Evolutionary conservation across 2,113 vertebrate genomes (phyloP).

Genomic region (Tupaia chinensis): DNA sequence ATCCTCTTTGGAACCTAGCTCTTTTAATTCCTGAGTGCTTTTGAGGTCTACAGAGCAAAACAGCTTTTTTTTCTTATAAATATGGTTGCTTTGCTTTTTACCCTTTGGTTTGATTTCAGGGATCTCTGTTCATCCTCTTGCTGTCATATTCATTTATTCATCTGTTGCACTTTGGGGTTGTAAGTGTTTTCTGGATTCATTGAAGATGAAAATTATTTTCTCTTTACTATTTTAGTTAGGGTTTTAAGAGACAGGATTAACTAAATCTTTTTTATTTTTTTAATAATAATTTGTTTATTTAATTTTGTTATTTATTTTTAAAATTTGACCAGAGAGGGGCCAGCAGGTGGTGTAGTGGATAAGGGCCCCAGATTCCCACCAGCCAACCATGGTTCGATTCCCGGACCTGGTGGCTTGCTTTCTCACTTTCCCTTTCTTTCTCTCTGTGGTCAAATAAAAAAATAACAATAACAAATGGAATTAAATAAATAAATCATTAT

Average conservation of each 20-base stretch:
- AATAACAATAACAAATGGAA: too few species aligned
- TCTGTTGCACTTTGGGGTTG: neutral
- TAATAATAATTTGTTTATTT: too few species aligned
- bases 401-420: too few species aligned
- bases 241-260: neutral
- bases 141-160: neutral
- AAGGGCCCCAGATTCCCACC: too few species aligned
- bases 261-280: neutral
- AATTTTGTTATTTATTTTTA: too few species aligned
- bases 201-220: conserved; percentile 17
- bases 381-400: too few species aligned
- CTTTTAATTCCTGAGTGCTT: conserved; percentile 7
- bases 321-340: too few species aligned
- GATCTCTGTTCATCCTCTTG: neutral
- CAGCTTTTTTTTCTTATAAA: neutral
- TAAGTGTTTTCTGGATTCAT: neutral
- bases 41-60: neutral
- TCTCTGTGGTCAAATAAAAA: too few species aligned
- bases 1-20: neutral
- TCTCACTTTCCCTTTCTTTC: too few species aligned
- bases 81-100: neutral
- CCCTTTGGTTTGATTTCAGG: neutral
- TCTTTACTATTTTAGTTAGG: neutral
- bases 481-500: too few species aligned
- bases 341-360: too few species aligned